Evolutionary conservation across 2,113 vertebrate genomes (phyloP).

Genomic region (Scalopus aquaticus): DNA sequence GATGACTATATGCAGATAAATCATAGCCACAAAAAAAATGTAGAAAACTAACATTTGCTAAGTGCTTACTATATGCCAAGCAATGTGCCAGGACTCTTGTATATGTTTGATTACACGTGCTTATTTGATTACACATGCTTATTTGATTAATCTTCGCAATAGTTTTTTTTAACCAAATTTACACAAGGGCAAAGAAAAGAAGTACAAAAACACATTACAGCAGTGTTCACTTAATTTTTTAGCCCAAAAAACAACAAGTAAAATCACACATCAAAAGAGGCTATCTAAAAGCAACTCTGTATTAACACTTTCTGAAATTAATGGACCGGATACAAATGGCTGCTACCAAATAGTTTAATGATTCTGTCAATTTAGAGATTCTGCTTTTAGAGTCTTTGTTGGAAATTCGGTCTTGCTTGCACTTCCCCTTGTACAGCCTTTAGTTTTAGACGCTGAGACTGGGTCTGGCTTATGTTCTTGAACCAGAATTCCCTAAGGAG

Average conservation of each 20-base stretch:
- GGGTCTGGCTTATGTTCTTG: background rate
- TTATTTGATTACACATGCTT: background rate
- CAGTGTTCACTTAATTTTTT: conserved; percentile 33
- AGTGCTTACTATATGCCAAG: background rate
- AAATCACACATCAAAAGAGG: conserved; percentile 18
- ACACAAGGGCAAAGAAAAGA: background rate
- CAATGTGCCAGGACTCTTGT: background rate
- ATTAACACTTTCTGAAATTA: conserved; percentile 4
- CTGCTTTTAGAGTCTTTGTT: conserved; percentile 21
- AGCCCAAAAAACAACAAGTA: conserved; percentile 33
- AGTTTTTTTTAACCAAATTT: background rate
- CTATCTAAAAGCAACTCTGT: background rate
- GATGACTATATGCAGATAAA: conserved; percentile 43
- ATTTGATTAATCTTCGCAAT: conserved; percentile 15
- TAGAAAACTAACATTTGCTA: conserved; percentile 32
- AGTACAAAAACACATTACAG: conserved; percentile 12
- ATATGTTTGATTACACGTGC: background rate
- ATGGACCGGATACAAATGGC: background rate
- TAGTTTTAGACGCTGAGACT: conserved; percentile 15
- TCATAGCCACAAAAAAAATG: background rate
- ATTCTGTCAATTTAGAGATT: conserved; percentile 4
- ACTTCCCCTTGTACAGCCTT: background rate
- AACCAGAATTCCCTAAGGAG: background rate
- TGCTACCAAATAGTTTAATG: background rate
- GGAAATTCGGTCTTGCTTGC: conserved; percentile 32